A percentile compares a stretch with the other conserved stretches of the same genome.
Evolutionary conservation across 2,797 vertebrate species (phyloP).

Genomic region (Periophthalmus magnuspinnatus): DNA sequence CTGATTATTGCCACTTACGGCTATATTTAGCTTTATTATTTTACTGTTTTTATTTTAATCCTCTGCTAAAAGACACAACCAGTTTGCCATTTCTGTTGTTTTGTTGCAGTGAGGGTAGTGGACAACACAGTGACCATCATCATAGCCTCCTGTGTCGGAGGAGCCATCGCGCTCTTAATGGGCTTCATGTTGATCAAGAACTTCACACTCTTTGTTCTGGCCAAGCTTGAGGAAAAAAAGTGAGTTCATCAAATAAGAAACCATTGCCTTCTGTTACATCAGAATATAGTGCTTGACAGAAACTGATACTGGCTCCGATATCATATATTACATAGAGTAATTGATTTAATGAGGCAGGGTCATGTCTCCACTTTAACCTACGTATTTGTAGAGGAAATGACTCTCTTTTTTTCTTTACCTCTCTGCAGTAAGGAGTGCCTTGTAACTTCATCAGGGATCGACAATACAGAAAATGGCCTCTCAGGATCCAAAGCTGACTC

Average conservation of each 20-base stretch:
- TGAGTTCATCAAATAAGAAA: slow-evolving; percentile 70
- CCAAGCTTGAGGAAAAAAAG: slow-evolving; percentile 92
- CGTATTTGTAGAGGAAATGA: slow-evolving; percentile 17
- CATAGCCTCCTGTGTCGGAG: slow-evolving; percentile 87
- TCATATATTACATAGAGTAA: slow-evolving; percentile 5
- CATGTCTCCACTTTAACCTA: slow-evolving; percentile 11
- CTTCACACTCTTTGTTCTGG: slow-evolving; percentile 85
- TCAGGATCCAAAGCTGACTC: slow-evolving; percentile 89
- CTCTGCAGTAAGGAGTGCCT: slow-evolving; percentile 92
- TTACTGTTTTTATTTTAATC: neutral
- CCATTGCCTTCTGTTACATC: slow-evolving; percentile 31
- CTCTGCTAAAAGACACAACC: neutral
- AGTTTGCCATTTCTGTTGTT: neutral
- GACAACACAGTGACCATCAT: slow-evolving; percentile 91
- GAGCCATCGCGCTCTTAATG: slow-evolving; percentile 85
- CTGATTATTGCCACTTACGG: too few relatives aligned
- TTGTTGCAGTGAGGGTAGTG: slow-evolving; percentile 82
- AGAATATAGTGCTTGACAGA: slow-evolving; percentile 1
- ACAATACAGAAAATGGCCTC: slow-evolving; percentile 95
- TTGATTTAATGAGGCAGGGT: slow-evolving; percentile 7
- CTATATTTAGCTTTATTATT: neutral
- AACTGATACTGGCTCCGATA: neutral
- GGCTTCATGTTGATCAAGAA: slow-evolving; percentile 92
- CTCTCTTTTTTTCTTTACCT: slow-evolving; percentile 16
- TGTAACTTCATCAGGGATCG: slow-evolving; percentile 92